Evolutionary conservation across 37 sponge, comb jelly and placozoan genomes (phyloP), one percentile per base, ranked within the genome.

Genomic region (Eunapius fragilis): DNA sequence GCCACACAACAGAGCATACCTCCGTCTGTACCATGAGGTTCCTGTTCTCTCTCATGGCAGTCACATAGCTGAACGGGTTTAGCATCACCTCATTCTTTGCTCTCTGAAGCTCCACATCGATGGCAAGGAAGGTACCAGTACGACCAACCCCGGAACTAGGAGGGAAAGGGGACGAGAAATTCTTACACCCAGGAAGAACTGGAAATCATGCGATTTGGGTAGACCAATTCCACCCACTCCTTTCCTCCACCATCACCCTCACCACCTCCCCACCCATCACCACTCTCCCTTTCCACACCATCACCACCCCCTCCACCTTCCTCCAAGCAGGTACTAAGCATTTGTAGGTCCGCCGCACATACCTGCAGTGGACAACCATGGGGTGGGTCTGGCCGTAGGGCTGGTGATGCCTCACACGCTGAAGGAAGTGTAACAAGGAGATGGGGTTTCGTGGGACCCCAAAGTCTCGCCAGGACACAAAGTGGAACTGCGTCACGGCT

Each of bases 21-120:
- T 97, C 97, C 24, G 97, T 97, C 71, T 97, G 97, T 12, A 97
- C 93, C 96, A 97, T 92, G 80, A 81, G 88, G 87, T 97, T 97
- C 25, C 97, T 30, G 35, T 95, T 69, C 3, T 94, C 70, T 33
- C 97, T 89, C 87, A 97, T 80, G 31, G 85, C 69, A 30, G 72
- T 33, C 6, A 92, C 93, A 37, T 72, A 89, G 67, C 81, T 84
- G 86, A 87, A 95, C 37, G 93, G 92, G 76, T 97, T 88, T 6
- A 97, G 86, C 68, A 79, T 68, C 19, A 38, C 48, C 32, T 95
- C 91, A 26, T 73, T 35, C 33, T 27, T 68, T 30, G 87, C 88
- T 70, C 93, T 35, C 87, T 97, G 95, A 81, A 97, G 85, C 87
- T 95, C 92, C 22, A 86, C 87, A 45, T 98, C 97, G 26, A 96